Evolutionary conservation across 2,113 vertebrate genomes (phyloP).

Genomic region (Panthera tigris): DNA sequence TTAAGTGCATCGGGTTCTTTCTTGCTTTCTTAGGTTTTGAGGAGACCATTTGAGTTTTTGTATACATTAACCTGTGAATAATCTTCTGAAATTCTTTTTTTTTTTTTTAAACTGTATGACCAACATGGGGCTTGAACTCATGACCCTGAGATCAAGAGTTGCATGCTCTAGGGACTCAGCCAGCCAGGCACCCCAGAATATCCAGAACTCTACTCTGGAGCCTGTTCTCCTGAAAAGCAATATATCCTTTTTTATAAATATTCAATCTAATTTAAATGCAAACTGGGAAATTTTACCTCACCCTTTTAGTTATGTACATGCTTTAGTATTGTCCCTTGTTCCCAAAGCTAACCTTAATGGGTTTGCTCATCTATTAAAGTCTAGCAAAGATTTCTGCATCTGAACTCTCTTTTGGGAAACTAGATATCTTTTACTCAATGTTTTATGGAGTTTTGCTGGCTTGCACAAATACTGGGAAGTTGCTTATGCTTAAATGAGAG

Average conservation of each 20-base stretch:
- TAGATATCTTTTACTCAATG: neutral
- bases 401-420: neutral
- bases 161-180: neutral
- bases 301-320: neutral
- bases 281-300: neutral
- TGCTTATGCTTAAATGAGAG: neutral
- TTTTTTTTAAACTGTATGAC: neutral
- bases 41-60: neutral
- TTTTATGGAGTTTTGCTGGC: neutral
- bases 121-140: neutral
- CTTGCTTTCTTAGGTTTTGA: neutral
- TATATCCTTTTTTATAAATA: conserved; percentile 29
- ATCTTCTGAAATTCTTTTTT: neutral
- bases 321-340: neutral
- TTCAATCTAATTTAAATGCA: neutral
- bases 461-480: neutral
- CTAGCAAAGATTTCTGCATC: neutral
- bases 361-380: neutral
- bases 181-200: neutral
- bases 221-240: neutral
- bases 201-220: neutral
- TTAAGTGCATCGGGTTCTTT: neutral
- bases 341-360: neutral
- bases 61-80: neutral
- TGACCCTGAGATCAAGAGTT: neutral